Evolutionary conservation across 2,113 vertebrate genomes (phyloP), one percentile per base, ranked within the genome.

Genomic region (Tetraodon nigroviridis): DNA sequence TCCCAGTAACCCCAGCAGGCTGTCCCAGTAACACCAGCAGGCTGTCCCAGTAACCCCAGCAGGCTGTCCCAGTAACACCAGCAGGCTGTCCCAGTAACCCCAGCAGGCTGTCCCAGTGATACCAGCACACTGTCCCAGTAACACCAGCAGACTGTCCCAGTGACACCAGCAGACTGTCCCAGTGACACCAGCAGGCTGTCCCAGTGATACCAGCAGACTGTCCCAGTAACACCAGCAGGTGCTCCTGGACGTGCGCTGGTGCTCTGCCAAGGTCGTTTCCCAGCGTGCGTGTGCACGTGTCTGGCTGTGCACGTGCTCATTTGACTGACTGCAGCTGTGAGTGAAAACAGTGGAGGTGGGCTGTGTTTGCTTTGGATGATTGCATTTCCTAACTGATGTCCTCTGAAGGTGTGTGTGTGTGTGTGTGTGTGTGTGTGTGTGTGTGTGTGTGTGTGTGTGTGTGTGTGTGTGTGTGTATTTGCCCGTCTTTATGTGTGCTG

Each of bases 301-400:
- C 65, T 67, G 75, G 59, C 64, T 70, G 53, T 64, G 32, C 77
- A 64, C 7, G 60, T 29, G 24, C 52, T 71, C 51, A 79, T 84
- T 69, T 73, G 54, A 75, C 64, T 58, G 69, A 74, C 69, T 70
- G 73, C 45, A 55, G 71, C 66, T 73, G 70, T 61, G 68, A 80
- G 70, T 68, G 73, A 76, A 82, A 80, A 71, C 73, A 81, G 42
- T 62, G 61, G 51, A 76, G 71, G 61, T 58, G 57, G 74, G 57
- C 56, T 76, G 15, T 79, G 73, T 84, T 82, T 86, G 71, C 72
- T 75, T 71, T 73, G 58, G 46, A 24, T 84, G 80, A 86, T 86
- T 86, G 76, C 66, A 75, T 84, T 84, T 64, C 59, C 67, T 78
- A 71, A 82, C 61, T 69, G 75, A 80, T 87, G 73, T 61, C 21